A percentile compares a stretch with the other conserved stretches of the same genome.
These are phyloP conservation scores for Lasioglossum marginatum DNA, from an alignment of 2,888 invertebrate genomes.

Conservation along the genomic window DNA sequence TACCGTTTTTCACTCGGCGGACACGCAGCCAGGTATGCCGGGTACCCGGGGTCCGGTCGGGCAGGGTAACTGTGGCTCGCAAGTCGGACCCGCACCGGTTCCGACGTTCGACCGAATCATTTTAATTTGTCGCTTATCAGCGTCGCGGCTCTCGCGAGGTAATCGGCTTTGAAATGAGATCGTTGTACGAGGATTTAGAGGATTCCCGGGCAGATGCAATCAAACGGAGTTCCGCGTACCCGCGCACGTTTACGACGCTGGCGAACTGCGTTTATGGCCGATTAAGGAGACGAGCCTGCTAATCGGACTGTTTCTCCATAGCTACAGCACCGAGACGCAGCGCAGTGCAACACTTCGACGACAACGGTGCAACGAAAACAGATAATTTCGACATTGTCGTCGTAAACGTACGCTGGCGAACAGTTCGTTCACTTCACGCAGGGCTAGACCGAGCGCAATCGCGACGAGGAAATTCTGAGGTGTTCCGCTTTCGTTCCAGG, in stretches of 20 bases:
- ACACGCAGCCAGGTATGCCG: constrained; percentile 1
- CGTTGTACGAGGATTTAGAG: background rate
- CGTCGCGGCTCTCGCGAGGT: constrained; percentile 1
- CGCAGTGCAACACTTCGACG: background rate
- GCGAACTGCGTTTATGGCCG: constrained; percentile 20
- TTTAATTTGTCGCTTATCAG: constrained; percentile 2
- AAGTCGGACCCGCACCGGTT: background rate
- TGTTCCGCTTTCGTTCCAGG: background rate
- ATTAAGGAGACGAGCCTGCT: background rate
- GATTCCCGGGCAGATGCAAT: background rate
- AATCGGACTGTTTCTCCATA: constrained; percentile 16
- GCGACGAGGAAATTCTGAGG: constrained; percentile 24
- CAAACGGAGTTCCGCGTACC: background rate
- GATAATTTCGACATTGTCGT: constrained; percentile 11
- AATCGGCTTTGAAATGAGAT: constrained; percentile 19
- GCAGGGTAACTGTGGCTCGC: background rate
- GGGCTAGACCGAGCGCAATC: background rate
- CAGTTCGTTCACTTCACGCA: background rate
- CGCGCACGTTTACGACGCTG: constrained; percentile 11
- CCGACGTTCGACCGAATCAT: background rate
- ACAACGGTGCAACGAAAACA: background rate
- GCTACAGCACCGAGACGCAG: background rate
- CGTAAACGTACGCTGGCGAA: constrained; percentile 10
- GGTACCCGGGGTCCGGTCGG: background rate
- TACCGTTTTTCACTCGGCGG: constrained; percentile 36